phyloP scores from a whole-genome alignment of 1,140 invertebrate species.

The Pissodes strobi region DNA sequence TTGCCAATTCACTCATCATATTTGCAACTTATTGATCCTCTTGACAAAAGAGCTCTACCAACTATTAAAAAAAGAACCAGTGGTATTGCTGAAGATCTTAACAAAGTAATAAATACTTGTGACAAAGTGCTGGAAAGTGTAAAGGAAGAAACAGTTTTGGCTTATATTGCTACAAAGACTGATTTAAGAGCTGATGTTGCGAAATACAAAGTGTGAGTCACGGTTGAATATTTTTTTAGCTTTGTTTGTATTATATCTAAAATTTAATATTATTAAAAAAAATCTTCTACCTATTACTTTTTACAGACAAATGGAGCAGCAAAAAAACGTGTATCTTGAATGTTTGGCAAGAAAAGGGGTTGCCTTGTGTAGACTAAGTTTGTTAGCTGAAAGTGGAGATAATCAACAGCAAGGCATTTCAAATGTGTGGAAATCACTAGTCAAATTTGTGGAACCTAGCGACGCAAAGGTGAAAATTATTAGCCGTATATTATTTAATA shows the following conservation, averaged over 20 bases:
- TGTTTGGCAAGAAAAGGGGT: constrained; percentile 76
- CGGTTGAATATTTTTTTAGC: too few species aligned
- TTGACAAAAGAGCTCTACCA: constrained; percentile 57
- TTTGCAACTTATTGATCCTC: constrained; percentile 73
- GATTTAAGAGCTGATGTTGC: constrained; percentile 75
- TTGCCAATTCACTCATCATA: constrained; percentile 76
- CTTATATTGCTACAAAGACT: constrained; percentile 71
- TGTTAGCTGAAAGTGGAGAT: constrained; percentile 53
- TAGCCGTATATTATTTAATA: too few species aligned
- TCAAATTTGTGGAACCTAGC: constrained; percentile 77
- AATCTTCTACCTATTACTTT: constrained; percentile 1
- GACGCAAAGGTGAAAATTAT: constrained; percentile 73
- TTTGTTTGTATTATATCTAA: background rate
- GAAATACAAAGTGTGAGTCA: constrained; percentile 76
- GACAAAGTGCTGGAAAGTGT: constrained; percentile 72
- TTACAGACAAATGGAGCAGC: constrained; percentile 79
- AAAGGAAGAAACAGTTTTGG: constrained; percentile 67
- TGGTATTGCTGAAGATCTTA: constrained; percentile 31
- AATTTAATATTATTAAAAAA: background rate
- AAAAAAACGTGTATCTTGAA: constrained; percentile 76
- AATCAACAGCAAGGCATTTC: constrained; percentile 63
- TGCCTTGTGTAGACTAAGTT: constrained; percentile 69
- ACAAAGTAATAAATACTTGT: constrained; percentile 61
- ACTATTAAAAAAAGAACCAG: constrained; percentile 18
- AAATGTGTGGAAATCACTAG: constrained; percentile 69